A percentile compares a stretch with the other conserved stretches of the same genome.
Evolutionary conservation across 2,113 vertebrate species (phyloP).

Genomic region (Corythoichthys intestinalis): DNA sequence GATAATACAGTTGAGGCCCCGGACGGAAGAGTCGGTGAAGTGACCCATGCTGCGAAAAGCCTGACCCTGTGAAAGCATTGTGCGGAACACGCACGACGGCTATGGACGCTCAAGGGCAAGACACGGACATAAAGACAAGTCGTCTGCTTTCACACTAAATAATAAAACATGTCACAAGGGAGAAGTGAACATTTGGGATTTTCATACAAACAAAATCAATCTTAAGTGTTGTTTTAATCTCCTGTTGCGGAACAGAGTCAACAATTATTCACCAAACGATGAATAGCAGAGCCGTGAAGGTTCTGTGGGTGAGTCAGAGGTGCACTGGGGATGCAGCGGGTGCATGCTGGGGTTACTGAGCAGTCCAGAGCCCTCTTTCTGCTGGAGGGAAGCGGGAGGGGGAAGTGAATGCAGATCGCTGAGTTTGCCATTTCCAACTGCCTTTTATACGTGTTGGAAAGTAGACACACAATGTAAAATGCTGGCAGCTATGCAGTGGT

Average conservation of each 20-base stretch:
- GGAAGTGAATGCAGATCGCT: constrained; percentile 68
- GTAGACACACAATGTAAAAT: constrained; percentile 71
- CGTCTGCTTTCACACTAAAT: neutral
- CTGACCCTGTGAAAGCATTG: constrained; percentile 70
- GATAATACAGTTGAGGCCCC: constrained; percentile 63
- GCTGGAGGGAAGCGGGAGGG: constrained; percentile 7
- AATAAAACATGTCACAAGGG: neutral
- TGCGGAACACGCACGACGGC: constrained; percentile 33
- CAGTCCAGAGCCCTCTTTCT: constrained; percentile 41
- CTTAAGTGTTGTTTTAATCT: neutral
- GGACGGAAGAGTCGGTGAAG: constrained; percentile 53
- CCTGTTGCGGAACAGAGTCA: neutral
- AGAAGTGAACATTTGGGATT: neutral
- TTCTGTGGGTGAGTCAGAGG: constrained; percentile 39
- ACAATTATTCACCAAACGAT: neutral
- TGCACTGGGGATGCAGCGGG: constrained; percentile 6
- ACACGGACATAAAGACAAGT: constrained; percentile 24
- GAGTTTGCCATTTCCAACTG: constrained; percentile 54
- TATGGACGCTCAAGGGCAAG: constrained; percentile 13
- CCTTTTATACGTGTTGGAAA: constrained; percentile 66
- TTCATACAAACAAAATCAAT: neutral
- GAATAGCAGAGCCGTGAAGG: constrained; percentile 36
- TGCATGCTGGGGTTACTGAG: constrained; percentile 43
- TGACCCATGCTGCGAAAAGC: constrained; percentile 59
- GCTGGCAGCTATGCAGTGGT: constrained; percentile 56